Percentiles rank a stretch among this genome's conserved stretches.
phyloP scores from a whole-genome alignment of 2,797 vertebrate species.

The Cyclopterus lumpus region DNA sequence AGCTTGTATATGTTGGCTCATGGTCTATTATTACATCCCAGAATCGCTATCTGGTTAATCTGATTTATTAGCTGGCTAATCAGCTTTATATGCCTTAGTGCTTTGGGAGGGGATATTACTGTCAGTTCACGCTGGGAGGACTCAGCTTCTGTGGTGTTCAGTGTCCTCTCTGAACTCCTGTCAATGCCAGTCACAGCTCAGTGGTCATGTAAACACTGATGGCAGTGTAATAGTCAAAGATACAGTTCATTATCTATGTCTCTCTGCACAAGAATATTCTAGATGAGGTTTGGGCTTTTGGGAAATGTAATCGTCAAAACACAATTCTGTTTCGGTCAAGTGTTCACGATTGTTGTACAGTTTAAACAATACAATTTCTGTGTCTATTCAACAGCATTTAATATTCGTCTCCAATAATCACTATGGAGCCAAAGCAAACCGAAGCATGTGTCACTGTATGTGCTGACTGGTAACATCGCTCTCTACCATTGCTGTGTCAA shows the following conservation, averaged over 20 bases:
- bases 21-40: conserved; percentile 53
- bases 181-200: conserved; percentile 40
- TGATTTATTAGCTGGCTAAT: conserved; percentile 67
- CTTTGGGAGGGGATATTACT: conserved; percentile 51
- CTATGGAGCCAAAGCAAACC: not conserved
- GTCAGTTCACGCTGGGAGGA: conserved; percentile 42
- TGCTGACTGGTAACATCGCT: not conserved
- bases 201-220: conserved; percentile 2
- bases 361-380: not conserved
- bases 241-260: not conserved
- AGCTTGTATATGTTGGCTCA: conserved; percentile 61
- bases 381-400: not conserved
- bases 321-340: not conserved
- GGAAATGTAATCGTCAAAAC: not conserved
- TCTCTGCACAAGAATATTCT: not conserved
- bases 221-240: conserved; percentile 17
- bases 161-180: conserved; percentile 45
- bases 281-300: not conserved
- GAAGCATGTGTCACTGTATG: not conserved
- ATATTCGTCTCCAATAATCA: not conserved
- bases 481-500: not conserved
- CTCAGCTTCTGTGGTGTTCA: conserved; percentile 43
- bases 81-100: conserved; percentile 55
- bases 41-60: conserved; percentile 53
- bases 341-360: not conserved